Percentiles rank a stretch among this genome's conserved stretches.
phyloP scores from a whole-genome alignment of 92 coral and sea anemone species.

The Plumapathes pennacea region DNA sequence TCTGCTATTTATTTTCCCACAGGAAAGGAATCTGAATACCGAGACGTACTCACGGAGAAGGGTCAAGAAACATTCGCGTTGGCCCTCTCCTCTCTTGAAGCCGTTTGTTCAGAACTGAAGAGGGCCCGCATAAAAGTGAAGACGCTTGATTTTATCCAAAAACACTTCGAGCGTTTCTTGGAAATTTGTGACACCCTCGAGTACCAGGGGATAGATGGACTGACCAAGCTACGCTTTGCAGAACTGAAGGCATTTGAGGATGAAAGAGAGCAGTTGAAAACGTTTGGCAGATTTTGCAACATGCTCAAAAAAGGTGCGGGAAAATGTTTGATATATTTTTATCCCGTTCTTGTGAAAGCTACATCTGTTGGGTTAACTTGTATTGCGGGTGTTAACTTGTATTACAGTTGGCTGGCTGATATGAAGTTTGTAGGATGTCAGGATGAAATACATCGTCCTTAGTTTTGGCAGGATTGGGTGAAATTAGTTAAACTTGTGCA shows the following conservation, averaged over 20 bases:
- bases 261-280: conserved; percentile 21
- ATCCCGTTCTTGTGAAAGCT: too few relatives aligned
- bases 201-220: background rate
- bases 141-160: conserved; percentile 20
- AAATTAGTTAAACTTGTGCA: too few relatives aligned
- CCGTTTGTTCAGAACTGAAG: conserved; percentile 19
- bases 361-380: too few relatives aligned
- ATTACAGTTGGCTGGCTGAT: too few relatives aligned
- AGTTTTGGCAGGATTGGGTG: too few relatives aligned
- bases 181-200: conserved; percentile 2
- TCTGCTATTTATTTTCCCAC: background rate
- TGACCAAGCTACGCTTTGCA: conserved; percentile 16
- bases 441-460: too few relatives aligned
- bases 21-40: conserved; percentile 25
- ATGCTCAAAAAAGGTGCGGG: conserved; percentile 53
- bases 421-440: too few relatives aligned
- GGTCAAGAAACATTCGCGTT: conserved; percentile 36
- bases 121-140: conserved; percentile 20
- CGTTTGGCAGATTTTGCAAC: conserved; percentile 37
- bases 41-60: conserved; percentile 12
- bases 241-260: conserved; percentile 49
- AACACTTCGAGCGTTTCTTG: conserved; percentile 23
- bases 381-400: too few relatives aligned
- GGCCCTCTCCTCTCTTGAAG: conserved; percentile 52
- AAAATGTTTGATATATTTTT: too few relatives aligned